Base-by-base conservation (phyloP, 2,113 vertebrate genomes). In the Oplegnathus fasciatus region DNA sequence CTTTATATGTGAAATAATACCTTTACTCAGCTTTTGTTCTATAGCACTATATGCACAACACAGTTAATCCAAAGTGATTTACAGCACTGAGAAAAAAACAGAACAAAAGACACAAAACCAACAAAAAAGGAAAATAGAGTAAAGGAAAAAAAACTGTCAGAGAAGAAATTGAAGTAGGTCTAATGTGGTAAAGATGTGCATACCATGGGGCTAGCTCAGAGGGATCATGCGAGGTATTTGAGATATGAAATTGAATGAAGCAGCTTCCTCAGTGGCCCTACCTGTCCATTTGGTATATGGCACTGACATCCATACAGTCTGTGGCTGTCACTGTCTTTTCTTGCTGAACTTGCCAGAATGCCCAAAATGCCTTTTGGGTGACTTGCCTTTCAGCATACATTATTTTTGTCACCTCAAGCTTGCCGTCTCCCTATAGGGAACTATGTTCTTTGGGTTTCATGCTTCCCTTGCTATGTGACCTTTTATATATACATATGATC, bases 381-480 rank as follows among this genome's bases (percentile, higher is more conserved):
- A 64, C 67, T 57, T 13, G 44, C 48, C 54, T 65, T 70, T 89
- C 62, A 82, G 57, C 75, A 75, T 57, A 68, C 62, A 52, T 64
- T 83, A 71, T 79, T 83, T 61, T 85, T 82, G 85, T 80, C 88
- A 85, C 71, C 78, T 82, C 67, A 28, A 69, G 76, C 73, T 79
- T 34, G 32, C 83, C 30, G 10, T 60, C 30, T 78, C 26, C 74
- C 86, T 62, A 70, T 70, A 86, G 81, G 78, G 65, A 86, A 18
- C 52, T 42, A 37, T 54, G 61, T 78, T 84, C 58, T 77, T 42
- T 88, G 66, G 58, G 62, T 71, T 82, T 84, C 62, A 72, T 60
- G 55, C 65, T 69, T 75, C 52, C 81, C 64, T 64, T 79, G 62
- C 83, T 76, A 55, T 66, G 64, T 87, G 90, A 90, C 90, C 86